phyloP scores from a whole-genome alignment of 2,797 vertebrate genomes.

The Delichon dasypus region DNA sequence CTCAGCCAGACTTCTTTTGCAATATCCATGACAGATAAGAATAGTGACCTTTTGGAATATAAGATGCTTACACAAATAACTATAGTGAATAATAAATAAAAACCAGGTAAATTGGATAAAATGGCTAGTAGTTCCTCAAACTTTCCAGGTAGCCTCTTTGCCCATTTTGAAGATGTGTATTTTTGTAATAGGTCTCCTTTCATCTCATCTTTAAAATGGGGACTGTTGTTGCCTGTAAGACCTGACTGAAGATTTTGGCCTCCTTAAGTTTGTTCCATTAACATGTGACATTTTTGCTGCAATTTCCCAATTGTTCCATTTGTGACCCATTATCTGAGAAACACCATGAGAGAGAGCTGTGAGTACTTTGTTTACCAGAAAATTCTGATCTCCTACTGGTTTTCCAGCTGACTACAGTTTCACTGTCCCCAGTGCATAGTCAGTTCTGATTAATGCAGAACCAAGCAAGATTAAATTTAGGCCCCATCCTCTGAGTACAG shows the following conservation, averaged over 20 bases:
- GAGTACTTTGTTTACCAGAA: not conserved
- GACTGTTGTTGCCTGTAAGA: not conserved
- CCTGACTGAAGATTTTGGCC: not conserved
- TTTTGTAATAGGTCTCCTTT: not conserved
- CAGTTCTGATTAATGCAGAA: conserved; percentile 32
- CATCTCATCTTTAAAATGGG: not conserved
- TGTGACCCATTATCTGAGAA: not conserved
- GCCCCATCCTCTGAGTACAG: not conserved
- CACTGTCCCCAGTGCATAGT: not conserved
- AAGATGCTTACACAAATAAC: not conserved
- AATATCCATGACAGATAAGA: not conserved
- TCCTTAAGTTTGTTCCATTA: not conserved
- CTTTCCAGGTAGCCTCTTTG: not conserved
- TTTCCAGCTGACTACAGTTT: conserved; percentile 7
- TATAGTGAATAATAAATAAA: not conserved
- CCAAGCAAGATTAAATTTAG: conserved; percentile 58
- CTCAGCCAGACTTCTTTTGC: not conserved
- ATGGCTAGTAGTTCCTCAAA: not conserved
- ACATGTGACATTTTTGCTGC: not conserved
- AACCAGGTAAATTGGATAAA: not conserved
- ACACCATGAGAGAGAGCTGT: not conserved
- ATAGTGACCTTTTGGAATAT: not conserved
- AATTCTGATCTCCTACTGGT: not conserved
- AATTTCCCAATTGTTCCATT: not conserved
- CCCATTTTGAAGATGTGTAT: not conserved